A percentile compares a stretch with the other conserved stretches of the same genome.
Conservation (phyloP, 2,888 invertebrate genomes). For the Callyntrura sp. region DNA sequence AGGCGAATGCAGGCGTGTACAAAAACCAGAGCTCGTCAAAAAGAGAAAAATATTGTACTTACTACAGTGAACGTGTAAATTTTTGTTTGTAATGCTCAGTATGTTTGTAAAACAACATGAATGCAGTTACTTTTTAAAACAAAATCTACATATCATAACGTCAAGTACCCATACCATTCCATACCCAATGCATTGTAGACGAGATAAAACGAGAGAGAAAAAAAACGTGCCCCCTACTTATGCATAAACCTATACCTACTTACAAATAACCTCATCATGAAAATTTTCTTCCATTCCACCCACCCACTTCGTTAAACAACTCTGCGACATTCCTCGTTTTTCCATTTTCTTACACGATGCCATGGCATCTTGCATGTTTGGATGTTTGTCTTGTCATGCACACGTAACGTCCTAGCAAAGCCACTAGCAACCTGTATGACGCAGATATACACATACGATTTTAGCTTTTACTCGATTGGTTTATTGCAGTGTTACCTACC, state of each 20-base stretch:
- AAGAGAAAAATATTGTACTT: not conserved
- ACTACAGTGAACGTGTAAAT: too few species aligned
- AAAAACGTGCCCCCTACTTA: too few species aligned
- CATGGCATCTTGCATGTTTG: too few species aligned
- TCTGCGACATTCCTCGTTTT: conserved; percentile 39
- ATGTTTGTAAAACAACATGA: not conserved
- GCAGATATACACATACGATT: not conserved
- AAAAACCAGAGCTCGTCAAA: not conserved
- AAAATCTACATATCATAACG: conserved; percentile 14
- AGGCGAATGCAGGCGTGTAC: not conserved
- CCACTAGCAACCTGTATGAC: not conserved
- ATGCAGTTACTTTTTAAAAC: not conserved
- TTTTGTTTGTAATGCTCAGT: not conserved
- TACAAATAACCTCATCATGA: not conserved
- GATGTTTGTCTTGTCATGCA: too few species aligned
- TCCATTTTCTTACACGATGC: not conserved
- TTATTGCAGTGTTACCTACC: conserved; percentile 8
- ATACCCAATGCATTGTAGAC: not conserved
- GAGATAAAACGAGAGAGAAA: too few species aligned
- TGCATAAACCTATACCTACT: not conserved
- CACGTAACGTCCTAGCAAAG: too few species aligned
- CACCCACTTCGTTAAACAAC: conserved; percentile 33
- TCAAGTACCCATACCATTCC: not conserved
- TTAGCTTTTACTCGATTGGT: not conserved
- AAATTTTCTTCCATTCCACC: conserved; percentile 30